Evolutionary conservation across 2,113 vertebrate genomes (phyloP).

Genomic region (Pedionomus torquatus): DNA sequence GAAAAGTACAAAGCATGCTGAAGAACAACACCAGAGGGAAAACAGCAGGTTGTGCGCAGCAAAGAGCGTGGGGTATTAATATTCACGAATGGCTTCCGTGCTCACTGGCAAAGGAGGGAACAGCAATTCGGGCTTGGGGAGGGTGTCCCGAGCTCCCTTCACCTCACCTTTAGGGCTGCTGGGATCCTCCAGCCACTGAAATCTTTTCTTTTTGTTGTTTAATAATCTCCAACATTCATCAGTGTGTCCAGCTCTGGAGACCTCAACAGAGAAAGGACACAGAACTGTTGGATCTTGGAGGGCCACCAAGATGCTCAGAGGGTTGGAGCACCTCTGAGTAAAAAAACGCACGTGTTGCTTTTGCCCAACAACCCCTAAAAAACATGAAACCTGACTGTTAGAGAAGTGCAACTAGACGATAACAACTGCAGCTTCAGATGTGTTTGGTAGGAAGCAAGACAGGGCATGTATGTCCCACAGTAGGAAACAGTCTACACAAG

Average conservation of each 20-base stretch:
- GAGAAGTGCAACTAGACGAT: neutral
- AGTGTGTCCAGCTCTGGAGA: too few relatives aligned
- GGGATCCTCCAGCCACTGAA: neutral
- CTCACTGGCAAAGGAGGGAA: neutral
- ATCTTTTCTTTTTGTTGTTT: neutral
- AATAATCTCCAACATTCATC: rapidly evolving
- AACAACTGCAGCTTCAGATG: neutral
- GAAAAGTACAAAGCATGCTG: neutral
- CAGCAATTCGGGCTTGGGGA: neutral
- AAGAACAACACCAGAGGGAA: neutral
- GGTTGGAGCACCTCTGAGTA: too few relatives aligned
- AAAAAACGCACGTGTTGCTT: too few relatives aligned
- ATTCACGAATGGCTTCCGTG: neutral
- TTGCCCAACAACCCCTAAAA: neutral
- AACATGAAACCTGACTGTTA: rapidly evolving
- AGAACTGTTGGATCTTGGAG: too few relatives aligned
- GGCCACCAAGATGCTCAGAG: too few relatives aligned
- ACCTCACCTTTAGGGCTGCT: neutral
- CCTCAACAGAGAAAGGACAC: too few relatives aligned
- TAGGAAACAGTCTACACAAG: neutral
- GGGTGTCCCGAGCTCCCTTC: neutral
- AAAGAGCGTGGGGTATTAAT: neutral
- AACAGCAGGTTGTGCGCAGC: neutral
- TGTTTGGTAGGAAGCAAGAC: neutral
- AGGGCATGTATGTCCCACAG: neutral